Evolutionary conservation across 2,888 invertebrate genomes (phyloP).

Genomic region (Frankliniella intonsa): DNA sequence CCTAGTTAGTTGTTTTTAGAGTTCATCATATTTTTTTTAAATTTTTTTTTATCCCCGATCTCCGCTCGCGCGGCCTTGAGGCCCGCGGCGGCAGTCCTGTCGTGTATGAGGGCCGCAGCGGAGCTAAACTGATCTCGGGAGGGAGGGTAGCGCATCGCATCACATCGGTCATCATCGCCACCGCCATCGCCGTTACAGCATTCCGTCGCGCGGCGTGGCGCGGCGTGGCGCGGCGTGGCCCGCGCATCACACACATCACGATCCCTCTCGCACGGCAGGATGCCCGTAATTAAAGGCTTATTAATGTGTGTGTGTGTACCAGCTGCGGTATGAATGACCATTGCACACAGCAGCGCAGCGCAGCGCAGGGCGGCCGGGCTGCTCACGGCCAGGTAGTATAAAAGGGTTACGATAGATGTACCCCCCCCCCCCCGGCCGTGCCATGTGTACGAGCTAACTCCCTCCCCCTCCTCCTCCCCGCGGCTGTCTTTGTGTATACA

Average conservation of each 20-base stretch:
- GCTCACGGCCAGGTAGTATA: not conserved
- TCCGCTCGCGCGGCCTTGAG: too few relatives aligned
- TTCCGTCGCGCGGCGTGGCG: not conserved
- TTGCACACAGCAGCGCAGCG: not conserved
- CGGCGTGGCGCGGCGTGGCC: not conserved
- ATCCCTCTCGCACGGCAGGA: not conserved
- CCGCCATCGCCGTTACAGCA: too few relatives aligned
- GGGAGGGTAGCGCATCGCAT: not conserved
- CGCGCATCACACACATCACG: constrained; percentile 18
- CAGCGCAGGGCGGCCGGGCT: not conserved
- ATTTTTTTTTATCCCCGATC: too few relatives aligned
- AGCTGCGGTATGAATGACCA: constrained; percentile 3
- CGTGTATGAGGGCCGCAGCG: not conserved
- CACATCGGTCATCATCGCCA: not conserved
- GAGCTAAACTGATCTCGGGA: not conserved
- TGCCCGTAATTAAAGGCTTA: constrained; percentile 14
- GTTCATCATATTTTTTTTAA: too few relatives aligned
- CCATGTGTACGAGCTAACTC: too few relatives aligned
- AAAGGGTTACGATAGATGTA: not conserved
- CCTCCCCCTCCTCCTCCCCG: not conserved
- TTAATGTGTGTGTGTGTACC: not conserved
- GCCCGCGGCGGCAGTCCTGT: too few relatives aligned
- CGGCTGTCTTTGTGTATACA: not conserved
- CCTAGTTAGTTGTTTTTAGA: too few relatives aligned
- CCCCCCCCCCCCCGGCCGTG: too few relatives aligned